phyloP scores from a whole-genome alignment of 2,113 vertebrate species.

The Macquaria australasica region DNA sequence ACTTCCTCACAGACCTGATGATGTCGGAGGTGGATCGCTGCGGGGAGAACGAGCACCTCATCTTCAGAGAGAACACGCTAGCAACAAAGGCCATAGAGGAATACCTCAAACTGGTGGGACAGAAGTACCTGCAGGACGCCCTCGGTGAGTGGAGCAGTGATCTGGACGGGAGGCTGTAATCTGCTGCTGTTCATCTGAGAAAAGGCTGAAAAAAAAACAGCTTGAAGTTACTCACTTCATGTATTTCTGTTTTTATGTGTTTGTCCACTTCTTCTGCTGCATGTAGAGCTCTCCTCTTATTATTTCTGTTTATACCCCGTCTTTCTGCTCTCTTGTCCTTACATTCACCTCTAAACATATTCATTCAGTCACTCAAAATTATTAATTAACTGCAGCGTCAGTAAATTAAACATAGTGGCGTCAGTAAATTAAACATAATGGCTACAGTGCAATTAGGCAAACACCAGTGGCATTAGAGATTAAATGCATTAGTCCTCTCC shows the following conservation, averaged over 20 bases:
- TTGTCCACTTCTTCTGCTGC: background rate
- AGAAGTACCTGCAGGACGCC: conserved; percentile 98
- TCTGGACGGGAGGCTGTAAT: background rate
- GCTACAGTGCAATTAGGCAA: background rate
- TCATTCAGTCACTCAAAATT: background rate
- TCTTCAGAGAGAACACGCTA: conserved; percentile 98
- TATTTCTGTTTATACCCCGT: background rate
- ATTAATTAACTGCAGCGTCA: background rate
- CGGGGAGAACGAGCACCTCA: conserved; percentile 98
- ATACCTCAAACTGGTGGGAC: conserved; percentile 98
- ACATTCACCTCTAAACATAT: background rate
- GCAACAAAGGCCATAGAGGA: conserved; percentile 99
- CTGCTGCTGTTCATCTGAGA: background rate
- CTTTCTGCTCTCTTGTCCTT: background rate
- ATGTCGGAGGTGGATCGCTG: conserved; percentile 99
- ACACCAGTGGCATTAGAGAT: background rate
- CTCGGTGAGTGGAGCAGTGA: conserved; percentile 87
- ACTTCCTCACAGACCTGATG: conserved; percentile 99
- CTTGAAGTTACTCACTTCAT: background rate
- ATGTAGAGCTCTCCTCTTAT: background rate
- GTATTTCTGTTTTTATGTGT: background rate
- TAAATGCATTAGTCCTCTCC: background rate
- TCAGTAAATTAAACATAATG: background rate
- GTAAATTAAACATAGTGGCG: background rate
- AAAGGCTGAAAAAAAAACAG: background rate